A percentile compares a stretch with the other conserved stretches of the same genome.
These are phyloP conservation scores for Labroides dimidiatus DNA, from an alignment of 2,797 vertebrate genomes.

Conservation along the genomic window DNA sequence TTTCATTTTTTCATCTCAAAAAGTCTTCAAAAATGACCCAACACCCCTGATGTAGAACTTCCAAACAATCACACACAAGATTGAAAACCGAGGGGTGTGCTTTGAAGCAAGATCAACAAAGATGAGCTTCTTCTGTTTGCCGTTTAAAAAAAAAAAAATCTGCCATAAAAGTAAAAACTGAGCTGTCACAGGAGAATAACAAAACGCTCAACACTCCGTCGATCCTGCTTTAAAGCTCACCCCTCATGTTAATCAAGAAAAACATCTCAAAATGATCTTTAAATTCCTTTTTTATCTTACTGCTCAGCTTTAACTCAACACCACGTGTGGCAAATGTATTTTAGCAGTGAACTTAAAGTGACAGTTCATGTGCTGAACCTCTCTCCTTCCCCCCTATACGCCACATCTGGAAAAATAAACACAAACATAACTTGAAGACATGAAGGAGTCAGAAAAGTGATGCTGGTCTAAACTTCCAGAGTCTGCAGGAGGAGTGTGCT, in stretches of 20 bases:
- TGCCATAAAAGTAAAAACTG: too few species aligned
- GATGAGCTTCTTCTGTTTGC: too few species aligned
- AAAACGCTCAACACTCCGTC: too few species aligned
- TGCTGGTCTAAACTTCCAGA: slow-evolving; percentile 53
- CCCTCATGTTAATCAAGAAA: slow-evolving; percentile 20
- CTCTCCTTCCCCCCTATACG: neutral
- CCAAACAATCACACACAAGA: neutral
- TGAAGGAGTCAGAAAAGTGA: slow-evolving; percentile 19
- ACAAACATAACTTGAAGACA: slow-evolving; percentile 20
- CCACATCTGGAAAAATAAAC: slow-evolving; percentile 38
- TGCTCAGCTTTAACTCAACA: slow-evolving; percentile 2
- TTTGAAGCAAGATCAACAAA: neutral
- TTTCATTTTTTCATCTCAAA: slow-evolving; percentile 8
- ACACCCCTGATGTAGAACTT: slow-evolving; percentile 19
- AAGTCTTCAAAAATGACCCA: neutral
- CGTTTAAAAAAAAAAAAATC: too few species aligned
- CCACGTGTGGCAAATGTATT: slow-evolving; percentile 26
- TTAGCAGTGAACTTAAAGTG: slow-evolving; percentile 10
- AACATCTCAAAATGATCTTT: neutral
- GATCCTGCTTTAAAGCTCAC: neutral
- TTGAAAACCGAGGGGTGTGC: slow-evolving; percentile 1
- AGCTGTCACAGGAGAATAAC: too few species aligned
- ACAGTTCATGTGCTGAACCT: slow-evolving; percentile 8
- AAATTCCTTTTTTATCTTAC: slow-evolving; percentile 6
- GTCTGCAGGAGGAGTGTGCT: neutral